Evolutionary conservation across 2,888 invertebrate species (phyloP).

Genomic region (Xestobium rufovillosum): DNA sequence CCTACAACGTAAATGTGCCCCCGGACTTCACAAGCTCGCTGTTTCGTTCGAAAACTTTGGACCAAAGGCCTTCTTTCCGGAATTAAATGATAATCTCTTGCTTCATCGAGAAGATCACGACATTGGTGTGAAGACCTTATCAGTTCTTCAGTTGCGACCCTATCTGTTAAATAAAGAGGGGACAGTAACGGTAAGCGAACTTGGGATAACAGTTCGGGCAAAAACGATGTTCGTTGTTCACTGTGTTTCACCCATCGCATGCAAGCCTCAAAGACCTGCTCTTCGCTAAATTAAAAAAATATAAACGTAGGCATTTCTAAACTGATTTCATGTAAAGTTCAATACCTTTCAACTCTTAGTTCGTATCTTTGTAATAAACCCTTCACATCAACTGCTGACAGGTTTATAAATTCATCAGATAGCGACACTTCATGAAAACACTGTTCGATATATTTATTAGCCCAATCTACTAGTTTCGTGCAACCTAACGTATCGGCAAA

Average conservation of each 20-base stretch:
- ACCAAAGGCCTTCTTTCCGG: slow-evolving; percentile 73
- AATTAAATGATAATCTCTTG: slow-evolving; percentile 79
- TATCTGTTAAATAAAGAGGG: slow-evolving; percentile 73
- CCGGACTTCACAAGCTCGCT: slow-evolving; percentile 66
- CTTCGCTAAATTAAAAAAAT: slow-evolving; percentile 48
- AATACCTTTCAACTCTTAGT: slow-evolving; percentile 56
- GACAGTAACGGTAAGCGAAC: slow-evolving; percentile 74
- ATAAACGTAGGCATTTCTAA: slow-evolving; percentile 8
- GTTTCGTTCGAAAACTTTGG: slow-evolving; percentile 68
- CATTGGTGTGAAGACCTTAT: slow-evolving; percentile 72
- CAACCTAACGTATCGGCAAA: slow-evolving; percentile 77
- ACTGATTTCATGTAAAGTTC: background rate
- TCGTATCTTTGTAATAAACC: slow-evolving; percentile 69
- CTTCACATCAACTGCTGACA: slow-evolving; percentile 55
- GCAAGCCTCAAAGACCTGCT: slow-evolving; percentile 77
- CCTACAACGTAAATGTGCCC: slow-evolving; percentile 84
- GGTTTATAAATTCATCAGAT: slow-evolving; percentile 66
- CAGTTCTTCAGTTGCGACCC: slow-evolving; percentile 70
- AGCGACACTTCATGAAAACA: slow-evolving; percentile 70
- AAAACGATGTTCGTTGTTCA: slow-evolving; percentile 48
- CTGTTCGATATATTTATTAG: slow-evolving; percentile 72
- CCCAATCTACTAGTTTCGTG: slow-evolving; percentile 58
- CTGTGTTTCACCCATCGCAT: slow-evolving; percentile 72
- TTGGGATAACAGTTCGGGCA: slow-evolving; percentile 65
- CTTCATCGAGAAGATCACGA: slow-evolving; percentile 79